These are phyloP conservation scores for Otolemur crassicaudatus DNA, from an alignment of 2,797 vertebrate species.

Conservation along the genomic window DNA sequence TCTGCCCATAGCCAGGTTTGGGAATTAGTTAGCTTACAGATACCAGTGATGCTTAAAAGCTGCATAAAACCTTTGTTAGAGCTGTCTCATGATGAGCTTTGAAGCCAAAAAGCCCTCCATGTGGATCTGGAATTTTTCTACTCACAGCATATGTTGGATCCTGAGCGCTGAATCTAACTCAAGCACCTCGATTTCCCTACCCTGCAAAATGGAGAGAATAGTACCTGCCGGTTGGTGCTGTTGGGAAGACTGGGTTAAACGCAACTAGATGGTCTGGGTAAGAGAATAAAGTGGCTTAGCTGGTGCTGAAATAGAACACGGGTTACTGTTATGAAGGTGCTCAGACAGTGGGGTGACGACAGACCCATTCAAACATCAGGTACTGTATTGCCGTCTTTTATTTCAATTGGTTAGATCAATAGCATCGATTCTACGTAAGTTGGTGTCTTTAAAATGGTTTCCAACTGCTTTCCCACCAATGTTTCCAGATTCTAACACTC, in stretches of 20 bases:
- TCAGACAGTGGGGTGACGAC: background rate
- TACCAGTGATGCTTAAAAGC: background rate
- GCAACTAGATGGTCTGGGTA: background rate
- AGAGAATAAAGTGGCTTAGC: background rate
- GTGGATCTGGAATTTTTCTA: background rate
- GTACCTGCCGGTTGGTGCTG: no score
- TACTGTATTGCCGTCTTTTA: background rate
- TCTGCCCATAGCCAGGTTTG: background rate
- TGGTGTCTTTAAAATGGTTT: background rate
- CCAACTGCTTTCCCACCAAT: background rate
- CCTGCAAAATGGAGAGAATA: background rate
- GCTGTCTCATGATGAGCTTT: no score
- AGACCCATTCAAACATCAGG: background rate
- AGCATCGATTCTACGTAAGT: background rate
- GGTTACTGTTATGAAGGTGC: background rate
- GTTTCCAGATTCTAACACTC: background rate
- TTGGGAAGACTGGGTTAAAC: background rate
- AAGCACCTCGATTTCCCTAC: background rate
- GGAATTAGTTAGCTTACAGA: background rate
- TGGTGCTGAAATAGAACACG: background rate
- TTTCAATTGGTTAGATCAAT: background rate
- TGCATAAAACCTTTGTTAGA: background rate
- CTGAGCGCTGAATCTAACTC: background rate
- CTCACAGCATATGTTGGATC: background rate
- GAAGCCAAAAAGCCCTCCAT: background rate